Conservation (phyloP, 2,797 vertebrate genomes). For the Psittacula echo region DNA sequence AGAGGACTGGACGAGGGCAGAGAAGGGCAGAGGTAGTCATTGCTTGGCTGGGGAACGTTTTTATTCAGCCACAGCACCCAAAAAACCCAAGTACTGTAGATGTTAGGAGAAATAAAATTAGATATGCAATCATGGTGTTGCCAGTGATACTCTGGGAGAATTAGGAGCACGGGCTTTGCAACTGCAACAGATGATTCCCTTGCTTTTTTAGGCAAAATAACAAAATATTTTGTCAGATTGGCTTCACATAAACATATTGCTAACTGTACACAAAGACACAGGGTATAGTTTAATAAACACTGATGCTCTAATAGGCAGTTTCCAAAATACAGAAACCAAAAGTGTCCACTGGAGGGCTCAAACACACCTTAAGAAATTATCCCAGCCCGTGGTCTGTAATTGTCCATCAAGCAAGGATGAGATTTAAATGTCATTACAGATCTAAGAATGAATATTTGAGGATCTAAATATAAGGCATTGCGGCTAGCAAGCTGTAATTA, state of each 20-base stretch:
- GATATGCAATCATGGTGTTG: neutral
- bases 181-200: neutral
- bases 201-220: neutral
- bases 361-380: neutral
- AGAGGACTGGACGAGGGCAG: rapidly evolving
- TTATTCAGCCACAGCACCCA: neutral
- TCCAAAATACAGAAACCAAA: neutral
- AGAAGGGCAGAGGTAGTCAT: neutral
- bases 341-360: neutral
- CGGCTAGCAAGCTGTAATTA: rapidly evolving
- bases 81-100: rapidly evolving
- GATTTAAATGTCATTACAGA: neutral
- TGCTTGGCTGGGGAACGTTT: neutral
- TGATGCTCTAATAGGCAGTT: neutral
- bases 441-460: neutral
- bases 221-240: slow-evolving; percentile 14
- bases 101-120: neutral
- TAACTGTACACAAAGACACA: neutral
- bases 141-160: neutral
- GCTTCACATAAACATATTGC: neutral
- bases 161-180: neutral
- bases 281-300: neutral
- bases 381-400: neutral
- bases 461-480: neutral
- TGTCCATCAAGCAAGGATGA: neutral